Evolutionary conservation across 2,888 invertebrate genomes (phyloP), one percentile per base, ranked within the genome.

Genomic region (Patella pellucida): DNA sequence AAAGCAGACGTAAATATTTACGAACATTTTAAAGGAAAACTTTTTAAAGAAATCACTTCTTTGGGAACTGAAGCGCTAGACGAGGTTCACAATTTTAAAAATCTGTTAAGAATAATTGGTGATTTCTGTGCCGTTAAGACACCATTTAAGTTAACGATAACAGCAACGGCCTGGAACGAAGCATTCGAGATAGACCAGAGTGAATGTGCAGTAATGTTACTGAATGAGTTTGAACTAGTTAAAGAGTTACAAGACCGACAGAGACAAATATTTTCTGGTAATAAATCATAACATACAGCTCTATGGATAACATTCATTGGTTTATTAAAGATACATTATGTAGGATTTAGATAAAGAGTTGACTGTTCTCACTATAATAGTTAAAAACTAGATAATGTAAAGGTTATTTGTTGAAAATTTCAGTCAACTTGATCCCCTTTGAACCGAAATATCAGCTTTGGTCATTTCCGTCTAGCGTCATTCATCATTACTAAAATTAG

Each of bases 11-110:
- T 62, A 11, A 62, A 3, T 12, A 19, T 62, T 19, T 62, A 62
- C 15, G 19, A 62, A 12, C 62, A 62, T 62, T 62, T 62, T 62
- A 62, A 23, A 14, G 1, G 19, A 23, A 62, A n/a, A 3, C 16
- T 62, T 23, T 19, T 23, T 12, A 19, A 62, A 23, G 62, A 62
- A 23, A n/a, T 62, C 23, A 19, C 14, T 3, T 11, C 62, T 23
- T 62, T 23, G 19, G 62, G 62, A 15, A 19, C 14, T 12, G 62
- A 62, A 5, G 11, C 2, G 11, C 15, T 19, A 62, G 19, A 62
- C 4, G 62, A 62, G 62, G 62, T 62, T 62, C 62, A 62, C 62
- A 62, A 62, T 62, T 62, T 62, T 62, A 62, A 19, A 62, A 62
- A 23, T 15, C 19, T 62, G 11, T 23, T 62, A 11, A 62, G 62